Evolutionary conservation across 1,140 invertebrate genomes (phyloP), one percentile per base, ranked within the genome.

Genomic region (Agrypnia vestita): DNA sequence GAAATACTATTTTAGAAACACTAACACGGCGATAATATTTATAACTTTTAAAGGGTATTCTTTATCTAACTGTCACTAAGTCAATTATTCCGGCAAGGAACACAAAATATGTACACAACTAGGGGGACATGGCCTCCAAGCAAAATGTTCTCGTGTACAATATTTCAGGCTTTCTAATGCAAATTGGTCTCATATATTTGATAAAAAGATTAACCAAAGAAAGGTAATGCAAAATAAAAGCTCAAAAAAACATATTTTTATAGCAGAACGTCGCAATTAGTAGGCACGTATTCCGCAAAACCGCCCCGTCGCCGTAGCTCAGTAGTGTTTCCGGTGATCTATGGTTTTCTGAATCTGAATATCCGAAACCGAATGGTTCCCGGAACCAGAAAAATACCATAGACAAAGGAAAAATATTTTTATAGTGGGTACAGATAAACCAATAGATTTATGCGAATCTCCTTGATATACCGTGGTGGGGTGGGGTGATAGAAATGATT

Each of bases 11-110:
- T 35, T 19, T 64, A 61, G 35, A 25, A 64, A 25, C 19, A 64
- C 35, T 64, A 25, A 64, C 61, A 64, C 61, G 61, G 19, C 12
- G 19, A 64, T 64, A 64, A 64, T 64, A 35, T 64, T 25, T 25
- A 64, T 13, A 59, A n/a, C 25, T 64, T 44, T 35, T 64, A 13
- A 25, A 8, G 21, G 35, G n/a, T 12, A 51, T 12, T 3, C 35
- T 12, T 44, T 10, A 64, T 64, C 61, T 43, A 25, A 15, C 1
- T 64, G 25, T 64, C 61, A 64, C 61, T 64, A 25, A 64, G 35
- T 64, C 11, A 64, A 64, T 64, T 6, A 35, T 64, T 64, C n/a
- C 25, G 55, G 55, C 3, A 59, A 59, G 15, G 21, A 59, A 59
- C 55, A 59, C 55, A 59, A 59, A 59, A 21, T 25, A 53, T 13